phyloP scores from a whole-genome alignment of 2,888 invertebrate species.

The Andrena bucephala region DNA sequence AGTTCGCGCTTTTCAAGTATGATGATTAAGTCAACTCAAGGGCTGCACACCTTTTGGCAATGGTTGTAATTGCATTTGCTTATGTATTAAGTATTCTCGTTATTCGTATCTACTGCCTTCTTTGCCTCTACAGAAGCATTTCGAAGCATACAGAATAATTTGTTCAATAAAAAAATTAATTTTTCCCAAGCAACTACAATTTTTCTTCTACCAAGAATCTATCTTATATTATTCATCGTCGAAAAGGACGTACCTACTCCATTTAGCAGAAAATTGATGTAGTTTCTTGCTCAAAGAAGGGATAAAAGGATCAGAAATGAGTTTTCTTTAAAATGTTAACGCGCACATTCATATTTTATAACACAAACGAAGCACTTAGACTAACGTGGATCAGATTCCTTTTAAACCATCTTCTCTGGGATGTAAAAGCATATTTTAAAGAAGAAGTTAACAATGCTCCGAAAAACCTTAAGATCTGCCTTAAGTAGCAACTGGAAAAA shows the following conservation, averaged over 20 bases:
- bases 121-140: no score
- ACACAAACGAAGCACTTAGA: constrained; percentile 1
- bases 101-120: no score
- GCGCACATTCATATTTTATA: background rate
- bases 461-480: background rate
- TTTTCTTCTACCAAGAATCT: background rate
- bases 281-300: background rate
- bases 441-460: background rate
- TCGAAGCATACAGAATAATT: no score
- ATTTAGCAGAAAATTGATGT: background rate
- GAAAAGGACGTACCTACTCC: background rate
- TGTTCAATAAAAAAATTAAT: background rate
- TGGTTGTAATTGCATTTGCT: no score
- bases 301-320: background rate
- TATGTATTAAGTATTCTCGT: no score
- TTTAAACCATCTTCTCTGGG: background rate
- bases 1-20: constrained; percentile 9
- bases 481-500: background rate
- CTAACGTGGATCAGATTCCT: background rate
- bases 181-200: background rate
- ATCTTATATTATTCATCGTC: background rate
- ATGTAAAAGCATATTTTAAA: constrained; percentile 5
- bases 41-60: background rate
- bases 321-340: background rate
- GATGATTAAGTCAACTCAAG: constrained; percentile 10